Evolutionary conservation across 2,888 invertebrate genomes (phyloP).

Genomic region (Liodrosophila aerea): DNA sequence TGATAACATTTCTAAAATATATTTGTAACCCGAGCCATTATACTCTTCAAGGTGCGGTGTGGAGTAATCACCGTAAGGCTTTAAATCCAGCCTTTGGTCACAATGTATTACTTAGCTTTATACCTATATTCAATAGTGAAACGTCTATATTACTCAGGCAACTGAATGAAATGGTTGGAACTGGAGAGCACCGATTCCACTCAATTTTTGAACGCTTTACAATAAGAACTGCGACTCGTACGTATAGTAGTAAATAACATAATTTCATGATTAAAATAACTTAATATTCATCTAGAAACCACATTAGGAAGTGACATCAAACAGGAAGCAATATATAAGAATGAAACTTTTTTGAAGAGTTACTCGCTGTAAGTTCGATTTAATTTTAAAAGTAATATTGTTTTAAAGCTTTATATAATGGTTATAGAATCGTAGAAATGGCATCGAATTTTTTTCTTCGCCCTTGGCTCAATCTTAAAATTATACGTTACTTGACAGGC

Average conservation of each 20-base stretch:
- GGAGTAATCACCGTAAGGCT: slow-evolving; percentile 69
- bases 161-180: slow-evolving; percentile 40
- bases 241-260: slow-evolving; percentile 19
- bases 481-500: too few relatives aligned
- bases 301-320: slow-evolving; percentile 33
- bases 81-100: slow-evolving; percentile 74
- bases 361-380: not conserved
- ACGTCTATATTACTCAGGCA: slow-evolving; percentile 44
- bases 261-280: too few relatives aligned
- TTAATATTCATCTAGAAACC: slow-evolving; percentile 28
- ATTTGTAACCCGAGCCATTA: not conserved
- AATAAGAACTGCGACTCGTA: slow-evolving; percentile 66
- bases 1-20: too few relatives aligned
- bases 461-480: too few relatives aligned
- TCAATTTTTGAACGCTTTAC: slow-evolving; percentile 42
- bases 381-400: too few relatives aligned
- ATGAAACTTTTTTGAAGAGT: slow-evolving; percentile 17
- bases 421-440: too few relatives aligned
- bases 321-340: slow-evolving; percentile 14
- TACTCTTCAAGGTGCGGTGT: slow-evolving; percentile 56
- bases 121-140: slow-evolving; percentile 72
- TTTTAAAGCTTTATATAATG: too few relatives aligned
- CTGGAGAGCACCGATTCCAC: slow-evolving; percentile 46
- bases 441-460: too few relatives aligned
- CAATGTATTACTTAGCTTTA: slow-evolving; percentile 69